Base-by-base conservation (phyloP, 2,113 vertebrate species). In the Eulemur macaco region DNA sequence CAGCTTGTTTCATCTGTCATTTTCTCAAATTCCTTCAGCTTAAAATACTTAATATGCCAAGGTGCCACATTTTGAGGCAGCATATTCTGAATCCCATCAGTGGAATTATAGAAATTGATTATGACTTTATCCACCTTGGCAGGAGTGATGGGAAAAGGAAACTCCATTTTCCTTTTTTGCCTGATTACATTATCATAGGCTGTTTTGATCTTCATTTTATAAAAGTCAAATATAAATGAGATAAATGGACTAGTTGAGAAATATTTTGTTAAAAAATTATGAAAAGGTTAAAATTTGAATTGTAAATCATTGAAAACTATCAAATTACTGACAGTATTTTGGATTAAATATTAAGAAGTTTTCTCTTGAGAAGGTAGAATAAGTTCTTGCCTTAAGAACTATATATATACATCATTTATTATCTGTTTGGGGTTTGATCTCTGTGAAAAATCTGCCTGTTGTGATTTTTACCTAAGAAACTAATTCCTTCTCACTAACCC, bases 221-320 rank as follows among this genome's bases (percentile, higher is more conserved):
- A 92, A 96, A 97, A 93, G 71, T 95, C 96, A 96, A 92, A 92
- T 91, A 86, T 94, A 95, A 97, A 88, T 83, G 90, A 42, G 31
- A 94, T 58, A 82, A 82, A 90, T 94, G 83, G 54, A 91, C 45
- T 92, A 89, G 96, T 89, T 95, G 90, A 97, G 81, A 95, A 96
- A 95, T 88, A 96, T 91, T 95, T 97, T 96, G 54, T 95, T 90
- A 68, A 97, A 97, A 96, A 87, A 77, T 89, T 92, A 86, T 68
- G 64, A 86, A 95, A 98, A 97, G 85, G 56, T 97, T 97, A 92
- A 94, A 77, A 97, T 96, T 92, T 96, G 77, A 95, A 94, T 97
- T 97, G 66, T 93, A 97, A 94, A 96, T 96, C 45, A 25, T 76
- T 82, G 29, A 83, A 91, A 92, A 47, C 42, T 77, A 85, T 96